Conservation (phyloP, 2,113 vertebrate species). For the Lophius piscatorius region DNA sequence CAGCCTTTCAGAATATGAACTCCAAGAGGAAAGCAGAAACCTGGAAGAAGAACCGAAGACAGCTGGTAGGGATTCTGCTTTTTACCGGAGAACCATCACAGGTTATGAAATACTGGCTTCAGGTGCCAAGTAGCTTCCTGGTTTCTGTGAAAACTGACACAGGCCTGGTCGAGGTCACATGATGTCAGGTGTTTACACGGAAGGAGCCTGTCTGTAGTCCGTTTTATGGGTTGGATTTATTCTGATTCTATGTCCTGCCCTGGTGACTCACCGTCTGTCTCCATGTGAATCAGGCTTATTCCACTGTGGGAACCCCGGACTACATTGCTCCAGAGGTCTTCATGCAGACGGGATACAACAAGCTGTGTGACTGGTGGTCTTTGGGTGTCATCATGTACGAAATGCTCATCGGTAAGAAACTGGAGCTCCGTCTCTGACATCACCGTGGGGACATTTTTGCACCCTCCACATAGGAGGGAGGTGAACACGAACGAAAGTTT, state of each 20-base stretch:
- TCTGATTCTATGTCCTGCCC: not conserved
- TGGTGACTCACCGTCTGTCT: not conserved
- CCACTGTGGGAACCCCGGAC: conserved; percentile 95
- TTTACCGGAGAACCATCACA: no score
- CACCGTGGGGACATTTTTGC: no score
- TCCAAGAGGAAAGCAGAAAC: conserved; percentile 99
- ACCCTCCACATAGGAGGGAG: no score
- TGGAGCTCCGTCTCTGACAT: no score
- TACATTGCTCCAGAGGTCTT: conserved; percentile 98
- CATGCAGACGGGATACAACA: conserved; percentile 98
- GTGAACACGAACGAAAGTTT: no score
- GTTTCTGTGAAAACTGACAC: no score
- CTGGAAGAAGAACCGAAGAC: conserved; percentile 97
- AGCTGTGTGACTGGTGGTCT: conserved; percentile 98
- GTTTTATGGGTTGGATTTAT: not conserved
- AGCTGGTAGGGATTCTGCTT: conserved; percentile 84
- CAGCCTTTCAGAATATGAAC: conserved; percentile 99
- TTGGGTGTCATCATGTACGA: conserved; percentile 98
- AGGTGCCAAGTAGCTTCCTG: no score
- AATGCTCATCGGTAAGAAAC: conserved; percentile 95
- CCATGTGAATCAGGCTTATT: conserved; percentile 86
- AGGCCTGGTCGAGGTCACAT: not conserved
- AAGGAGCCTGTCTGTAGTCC: not conserved
- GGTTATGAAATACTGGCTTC: no score
- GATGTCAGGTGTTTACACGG: not conserved